Conservation (phyloP, 2,113 vertebrate species). For the Trogon surrucura region DNA sequence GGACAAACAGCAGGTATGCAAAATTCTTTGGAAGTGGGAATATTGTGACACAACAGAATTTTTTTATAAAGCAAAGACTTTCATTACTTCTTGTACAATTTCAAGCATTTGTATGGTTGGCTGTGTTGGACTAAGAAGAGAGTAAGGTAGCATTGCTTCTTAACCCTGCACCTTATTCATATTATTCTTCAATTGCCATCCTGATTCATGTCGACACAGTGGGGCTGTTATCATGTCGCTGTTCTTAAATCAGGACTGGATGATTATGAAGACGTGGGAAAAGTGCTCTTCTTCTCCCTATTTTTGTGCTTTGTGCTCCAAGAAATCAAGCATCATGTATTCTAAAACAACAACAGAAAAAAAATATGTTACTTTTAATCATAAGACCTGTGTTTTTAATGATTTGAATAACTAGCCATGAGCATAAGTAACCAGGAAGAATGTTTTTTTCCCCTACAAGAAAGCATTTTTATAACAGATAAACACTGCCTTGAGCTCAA, state of each 20-base stretch:
- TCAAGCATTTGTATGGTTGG: not conserved
- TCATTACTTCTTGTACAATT: not conserved
- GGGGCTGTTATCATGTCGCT: not conserved
- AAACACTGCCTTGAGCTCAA: slow-evolving; percentile 42
- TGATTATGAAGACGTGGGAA: not conserved
- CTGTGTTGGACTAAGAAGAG: not conserved
- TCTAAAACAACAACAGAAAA: not conserved
- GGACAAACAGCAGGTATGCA: not conserved
- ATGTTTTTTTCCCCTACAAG: not conserved
- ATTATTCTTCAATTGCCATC: not conserved
- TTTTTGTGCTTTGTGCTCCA: not conserved
- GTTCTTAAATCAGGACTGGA: not conserved
- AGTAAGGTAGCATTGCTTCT: not conserved
- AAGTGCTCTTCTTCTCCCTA: not conserved
- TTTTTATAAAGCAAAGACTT: not conserved
- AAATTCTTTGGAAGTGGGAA: not conserved
- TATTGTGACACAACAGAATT: not conserved
- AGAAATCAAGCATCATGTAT: not conserved
- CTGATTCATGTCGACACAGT: not conserved
- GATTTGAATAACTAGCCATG: not conserved
- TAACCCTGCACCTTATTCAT: not conserved
- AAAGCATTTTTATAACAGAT: slow-evolving; percentile 48
- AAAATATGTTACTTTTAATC: not conserved
- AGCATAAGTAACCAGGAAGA: slow-evolving; percentile 15
- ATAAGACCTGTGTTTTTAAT: not conserved